Evolutionary conservation across 2,113 vertebrate genomes (phyloP), one percentile per base, ranked within the genome.

Genomic region (Bothrops jararaca): DNA sequence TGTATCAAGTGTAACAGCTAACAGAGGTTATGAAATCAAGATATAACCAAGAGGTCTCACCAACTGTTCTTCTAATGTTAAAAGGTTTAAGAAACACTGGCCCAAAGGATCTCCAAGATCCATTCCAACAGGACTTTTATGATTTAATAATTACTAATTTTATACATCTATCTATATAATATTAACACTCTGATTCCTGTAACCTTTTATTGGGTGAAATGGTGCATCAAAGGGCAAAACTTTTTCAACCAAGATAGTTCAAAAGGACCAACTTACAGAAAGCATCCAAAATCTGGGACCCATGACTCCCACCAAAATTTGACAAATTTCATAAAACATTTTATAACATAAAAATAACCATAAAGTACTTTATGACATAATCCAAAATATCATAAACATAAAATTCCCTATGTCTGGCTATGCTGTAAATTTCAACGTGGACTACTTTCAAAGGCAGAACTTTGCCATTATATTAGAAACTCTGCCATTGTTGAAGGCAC

Each of bases 1-100:
- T 92, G 93, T 91, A 95, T 94, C 91, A 95, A 93, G 94, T 85
- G 9, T 13, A 94, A 93, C 24, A 93, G 60, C 91, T 94, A 95
- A 95, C 89, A 91, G 86, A 88, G 91, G 86, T 13, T 89, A 39
- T 90, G 54, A 53, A 90, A 90, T 88, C 42, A 91, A 93, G 90
- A 93, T 93, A 94, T 91, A 93, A 69, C 39, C 10, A 94, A 42
- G 86, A 93, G 92, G 69, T 12, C 24, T 92, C 93, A 92, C 94
- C 94, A 96, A 95, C 93, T 52, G 54, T 74, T 60, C 18, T 4
- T 80, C 45, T 93, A 48, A 94, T 54, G 5, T n/a, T 88, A 57
- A 80, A 42, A 80, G 3, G 74, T 80, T 80, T 80, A 80, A 80
- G 7, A 80, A 80, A 80, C 18, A 22, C 34, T 39, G 18, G 74